These are phyloP conservation scores for Callyntrura guangdongensis DNA, from an alignment of 2,888 invertebrate species.

Conservation along the genomic window DNA sequence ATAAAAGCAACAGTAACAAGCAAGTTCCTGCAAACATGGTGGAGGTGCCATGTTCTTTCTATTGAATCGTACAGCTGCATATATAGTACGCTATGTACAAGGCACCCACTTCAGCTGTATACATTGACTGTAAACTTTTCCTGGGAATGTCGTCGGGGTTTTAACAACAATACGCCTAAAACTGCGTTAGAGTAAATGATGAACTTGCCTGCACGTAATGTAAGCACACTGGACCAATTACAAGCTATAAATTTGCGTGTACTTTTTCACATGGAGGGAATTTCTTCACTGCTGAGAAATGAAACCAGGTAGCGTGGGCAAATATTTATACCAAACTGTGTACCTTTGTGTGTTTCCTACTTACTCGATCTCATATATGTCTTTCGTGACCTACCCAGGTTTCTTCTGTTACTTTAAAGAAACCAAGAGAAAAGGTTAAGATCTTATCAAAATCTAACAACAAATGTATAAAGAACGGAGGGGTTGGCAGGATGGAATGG, in stretches of 20 bases:
- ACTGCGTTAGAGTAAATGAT: too few species aligned
- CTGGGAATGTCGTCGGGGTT: neutral
- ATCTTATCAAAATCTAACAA: constrained; percentile 71
- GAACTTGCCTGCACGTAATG: too few species aligned
- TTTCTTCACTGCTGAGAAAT: too few species aligned
- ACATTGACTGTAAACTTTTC: neutral
- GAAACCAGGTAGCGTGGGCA: too few species aligned
- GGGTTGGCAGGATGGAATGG: neutral
- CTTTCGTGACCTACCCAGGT: constrained; percentile 75
- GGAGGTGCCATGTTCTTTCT: neutral
- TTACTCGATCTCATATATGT: too few species aligned
- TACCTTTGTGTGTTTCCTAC: too few species aligned
- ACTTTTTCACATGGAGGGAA: neutral
- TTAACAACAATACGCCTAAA: too few species aligned
- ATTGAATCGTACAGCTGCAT: neutral
- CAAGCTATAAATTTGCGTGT: too few species aligned
- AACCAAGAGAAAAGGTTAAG: constrained; percentile 63
- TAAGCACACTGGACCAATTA: too few species aligned
- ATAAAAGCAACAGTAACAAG: constrained; percentile 6
- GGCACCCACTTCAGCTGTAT: neutral
- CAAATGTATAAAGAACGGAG: constrained; percentile 49
- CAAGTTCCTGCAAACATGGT: constrained; percentile 1
- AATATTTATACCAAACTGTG: too few species aligned
- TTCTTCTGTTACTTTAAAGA: constrained; percentile 21
- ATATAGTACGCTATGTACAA: neutral